These are phyloP conservation scores for Lytechinus variegatus DNA, from an alignment of 35 echinoderm and acorn worm genomes.

Conservation along the genomic window DNA sequence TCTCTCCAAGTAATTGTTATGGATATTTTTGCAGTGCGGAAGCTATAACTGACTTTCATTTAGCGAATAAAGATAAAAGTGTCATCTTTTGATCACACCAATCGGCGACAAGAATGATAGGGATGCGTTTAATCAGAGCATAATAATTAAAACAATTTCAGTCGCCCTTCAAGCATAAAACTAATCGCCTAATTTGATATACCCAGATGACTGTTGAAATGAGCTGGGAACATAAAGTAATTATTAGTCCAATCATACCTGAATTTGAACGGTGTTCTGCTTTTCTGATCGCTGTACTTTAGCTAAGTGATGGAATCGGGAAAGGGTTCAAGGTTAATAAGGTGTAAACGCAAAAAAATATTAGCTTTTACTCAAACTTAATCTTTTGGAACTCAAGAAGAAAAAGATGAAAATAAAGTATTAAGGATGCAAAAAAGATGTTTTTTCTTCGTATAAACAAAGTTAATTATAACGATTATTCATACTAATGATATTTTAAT, in stretches of 20 bases:
- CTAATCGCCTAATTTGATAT: slow-evolving; percentile 19
- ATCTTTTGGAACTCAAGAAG: not conserved
- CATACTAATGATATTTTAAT: too few relatives aligned
- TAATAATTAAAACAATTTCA: slow-evolving; percentile 15
- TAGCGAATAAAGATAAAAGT: not conserved
- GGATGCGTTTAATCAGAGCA: not conserved
- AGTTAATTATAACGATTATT: too few relatives aligned
- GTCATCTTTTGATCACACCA: not conserved
- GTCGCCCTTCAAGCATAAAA: not conserved
- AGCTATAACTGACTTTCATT: not conserved
- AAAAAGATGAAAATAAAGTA: too few relatives aligned
- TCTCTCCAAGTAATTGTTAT: not conserved
- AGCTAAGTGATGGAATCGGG: not conserved
- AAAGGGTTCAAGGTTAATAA: not conserved
- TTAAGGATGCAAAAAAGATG: too few relatives aligned
- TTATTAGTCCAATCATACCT: not conserved
- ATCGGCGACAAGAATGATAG: not conserved
- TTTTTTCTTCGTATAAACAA: too few relatives aligned
- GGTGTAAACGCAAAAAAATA: not conserved
- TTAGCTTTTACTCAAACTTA: not conserved
- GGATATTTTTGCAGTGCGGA: not conserved
- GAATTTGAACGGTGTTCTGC: not conserved
- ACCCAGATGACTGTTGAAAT: not conserved
- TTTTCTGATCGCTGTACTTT: not conserved
- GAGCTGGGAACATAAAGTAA: not conserved